Conservation (phyloP, 2,113 vertebrate species). For the Procavia capensis region DNA sequence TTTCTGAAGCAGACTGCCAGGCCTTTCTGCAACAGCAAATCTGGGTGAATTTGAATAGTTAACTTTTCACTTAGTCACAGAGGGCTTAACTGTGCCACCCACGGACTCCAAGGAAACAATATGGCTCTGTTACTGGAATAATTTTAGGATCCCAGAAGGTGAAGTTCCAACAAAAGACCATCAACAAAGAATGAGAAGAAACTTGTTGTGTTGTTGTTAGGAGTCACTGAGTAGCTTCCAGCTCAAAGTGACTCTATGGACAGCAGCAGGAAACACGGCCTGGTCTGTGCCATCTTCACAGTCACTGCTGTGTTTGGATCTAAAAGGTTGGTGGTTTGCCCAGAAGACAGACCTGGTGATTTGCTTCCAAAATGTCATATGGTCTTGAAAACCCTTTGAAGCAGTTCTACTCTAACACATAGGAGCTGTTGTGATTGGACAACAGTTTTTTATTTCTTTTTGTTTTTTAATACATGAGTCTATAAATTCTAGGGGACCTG, state of each 20-base stretch:
- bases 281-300: too few relatives aligned
- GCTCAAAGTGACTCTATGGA: too few relatives aligned
- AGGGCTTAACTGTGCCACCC: too few relatives aligned
- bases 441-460: neutral
- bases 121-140: neutral
- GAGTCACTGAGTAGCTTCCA: too few relatives aligned
- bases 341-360: neutral
- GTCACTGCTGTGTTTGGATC: too few relatives aligned
- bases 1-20: neutral
- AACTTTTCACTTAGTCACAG: neutral
- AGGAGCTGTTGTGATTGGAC: neutral
- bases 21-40: neutral
- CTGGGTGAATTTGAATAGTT: neutral
- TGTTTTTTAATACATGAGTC: neutral
- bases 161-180: neutral
- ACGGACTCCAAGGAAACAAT: neutral
- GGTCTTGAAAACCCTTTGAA: neutral
- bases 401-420: neutral
- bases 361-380: neutral
- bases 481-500: too few relatives aligned
- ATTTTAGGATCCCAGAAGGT: neutral
- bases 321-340: neutral
- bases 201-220: neutral
- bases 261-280: too few relatives aligned
- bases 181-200: neutral